Base-by-base conservation (phyloP, 2,888 invertebrate genomes). In the Scaeva pyrastri region DNA sequence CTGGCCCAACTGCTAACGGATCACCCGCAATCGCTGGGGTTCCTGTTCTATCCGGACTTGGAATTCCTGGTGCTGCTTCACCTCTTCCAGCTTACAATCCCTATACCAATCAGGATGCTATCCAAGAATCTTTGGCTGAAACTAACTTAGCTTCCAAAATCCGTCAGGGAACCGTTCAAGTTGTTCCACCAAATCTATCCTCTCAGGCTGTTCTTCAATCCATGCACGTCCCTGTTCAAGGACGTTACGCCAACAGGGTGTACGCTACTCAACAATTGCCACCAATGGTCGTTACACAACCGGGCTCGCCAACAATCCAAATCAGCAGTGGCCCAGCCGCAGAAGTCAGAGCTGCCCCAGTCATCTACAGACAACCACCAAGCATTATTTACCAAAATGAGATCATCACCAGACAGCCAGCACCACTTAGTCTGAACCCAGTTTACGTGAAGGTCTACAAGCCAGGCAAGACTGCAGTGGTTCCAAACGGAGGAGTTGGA, bases 401-500 rank as follows among this genome's bases (percentile, higher is more conserved):
- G 88, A 90, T 92, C 45, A 91, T 92, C 89, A 91, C 91, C 88
- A 90, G 91, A 87, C 91, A 91, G 82, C 92, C 92, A 43, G 89
- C 91, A 14, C 91, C 92, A 10, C 88, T 92, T 45, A 91, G 90
- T 88, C 89, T 92, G 23, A 91, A 91, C 64, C 92, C 92, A 50
- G 92, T 92, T 80, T 92, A 92, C 88, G 92, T 92, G 2, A 91
- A 92, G 88, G 92, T 92, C 70, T 91, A 91, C 89, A 91, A 92
- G 83, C 91, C 92, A 26, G 92, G 91, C 89, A 91, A 91, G 89
- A 90, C 91, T 77, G 89, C 91, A 48, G 89, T 90, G 78, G 89
- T 81, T 10, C 62, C 76, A 39, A 84, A 66, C 11, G 55, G 5
- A 31, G 31, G 31, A 31, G 31, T 31, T 7, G 31, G 31, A 31